Percentiles rank a stretch among this genome's conserved stretches.
phyloP scores from a whole-genome alignment of 2,797 vertebrate species.

The Valencia hispanica region DNA sequence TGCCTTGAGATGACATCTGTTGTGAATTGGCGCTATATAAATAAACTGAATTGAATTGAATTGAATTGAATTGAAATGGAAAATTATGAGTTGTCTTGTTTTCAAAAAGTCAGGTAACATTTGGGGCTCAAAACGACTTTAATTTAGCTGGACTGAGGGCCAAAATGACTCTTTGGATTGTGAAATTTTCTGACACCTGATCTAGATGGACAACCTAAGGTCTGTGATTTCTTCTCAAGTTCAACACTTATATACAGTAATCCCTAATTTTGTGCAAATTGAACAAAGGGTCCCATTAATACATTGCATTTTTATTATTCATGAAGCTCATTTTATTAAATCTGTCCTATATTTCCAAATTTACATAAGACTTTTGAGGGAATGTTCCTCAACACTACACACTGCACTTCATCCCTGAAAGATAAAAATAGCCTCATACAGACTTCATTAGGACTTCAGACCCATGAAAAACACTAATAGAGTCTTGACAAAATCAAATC shows the following conservation, averaged over 20 bases:
- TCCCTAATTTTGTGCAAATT: background rate
- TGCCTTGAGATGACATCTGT: too few relatives aligned
- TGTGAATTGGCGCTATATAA: too few relatives aligned
- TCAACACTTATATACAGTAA: background rate
- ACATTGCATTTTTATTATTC: background rate
- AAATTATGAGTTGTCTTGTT: too few relatives aligned
- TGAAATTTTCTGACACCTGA: too few relatives aligned
- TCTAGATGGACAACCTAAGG: too few relatives aligned
- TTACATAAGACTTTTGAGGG: background rate
- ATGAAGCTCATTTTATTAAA: background rate
- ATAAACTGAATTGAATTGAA: too few relatives aligned
- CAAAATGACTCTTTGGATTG: too few relatives aligned
- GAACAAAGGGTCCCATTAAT: background rate
- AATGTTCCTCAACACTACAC: background rate
- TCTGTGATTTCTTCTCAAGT: background rate
- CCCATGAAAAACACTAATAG: background rate
- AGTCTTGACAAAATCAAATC: background rate
- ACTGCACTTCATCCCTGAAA: background rate
- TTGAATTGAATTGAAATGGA: too few relatives aligned
- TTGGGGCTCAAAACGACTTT: too few relatives aligned
- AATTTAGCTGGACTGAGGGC: too few relatives aligned
- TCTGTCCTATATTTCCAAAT: background rate
- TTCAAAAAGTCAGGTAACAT: too few relatives aligned
- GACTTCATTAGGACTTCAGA: background rate
- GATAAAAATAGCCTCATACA: background rate